Percentiles rank a stretch among this genome's conserved stretches.
phyloP scores from a whole-genome alignment of 2,888 invertebrate species.

The Villa cingulata region DNA sequence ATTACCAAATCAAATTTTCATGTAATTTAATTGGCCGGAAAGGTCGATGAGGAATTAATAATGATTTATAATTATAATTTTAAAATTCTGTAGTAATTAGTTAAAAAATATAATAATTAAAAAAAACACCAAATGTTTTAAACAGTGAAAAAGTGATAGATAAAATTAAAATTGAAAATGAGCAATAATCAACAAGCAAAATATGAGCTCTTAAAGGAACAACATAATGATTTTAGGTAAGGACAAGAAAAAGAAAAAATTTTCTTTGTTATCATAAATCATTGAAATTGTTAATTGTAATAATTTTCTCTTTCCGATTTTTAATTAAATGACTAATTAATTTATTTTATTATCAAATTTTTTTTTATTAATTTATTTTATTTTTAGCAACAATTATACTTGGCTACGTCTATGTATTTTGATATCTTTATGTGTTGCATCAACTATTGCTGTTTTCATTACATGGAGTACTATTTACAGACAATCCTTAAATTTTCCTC shows the following conservation, averaged over 20 bases:
- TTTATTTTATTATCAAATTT: neutral
- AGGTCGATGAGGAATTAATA: no score
- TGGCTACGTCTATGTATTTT: conserved; percentile 14
- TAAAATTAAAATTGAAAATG: neutral
- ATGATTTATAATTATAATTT: no score
- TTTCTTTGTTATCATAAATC: no score
- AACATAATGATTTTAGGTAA: conserved; percentile 4
- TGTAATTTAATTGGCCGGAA: no score
- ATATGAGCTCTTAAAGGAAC: conserved; percentile 2
- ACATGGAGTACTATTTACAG: conserved; percentile 23
- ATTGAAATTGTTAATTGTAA: no score
- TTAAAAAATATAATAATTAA: no score
- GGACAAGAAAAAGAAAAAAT: neutral
- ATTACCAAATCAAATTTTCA: no score
- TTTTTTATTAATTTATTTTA: neutral
- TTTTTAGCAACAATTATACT: conserved; percentile 12
- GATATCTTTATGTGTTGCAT: conserved; percentile 12
- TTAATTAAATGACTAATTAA: neutral
- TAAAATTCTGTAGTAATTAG: no score
- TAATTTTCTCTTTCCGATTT: no score
- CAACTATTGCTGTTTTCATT: conserved; percentile 22
- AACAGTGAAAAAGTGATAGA: no score
- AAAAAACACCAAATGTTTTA: no score
- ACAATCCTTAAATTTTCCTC: conserved; percentile 20
- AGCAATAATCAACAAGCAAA: conserved; percentile 2